These are phyloP conservation scores for Vidua macroura DNA, from an alignment of 2,113 vertebrate species.

Conservation along the genomic window DNA sequence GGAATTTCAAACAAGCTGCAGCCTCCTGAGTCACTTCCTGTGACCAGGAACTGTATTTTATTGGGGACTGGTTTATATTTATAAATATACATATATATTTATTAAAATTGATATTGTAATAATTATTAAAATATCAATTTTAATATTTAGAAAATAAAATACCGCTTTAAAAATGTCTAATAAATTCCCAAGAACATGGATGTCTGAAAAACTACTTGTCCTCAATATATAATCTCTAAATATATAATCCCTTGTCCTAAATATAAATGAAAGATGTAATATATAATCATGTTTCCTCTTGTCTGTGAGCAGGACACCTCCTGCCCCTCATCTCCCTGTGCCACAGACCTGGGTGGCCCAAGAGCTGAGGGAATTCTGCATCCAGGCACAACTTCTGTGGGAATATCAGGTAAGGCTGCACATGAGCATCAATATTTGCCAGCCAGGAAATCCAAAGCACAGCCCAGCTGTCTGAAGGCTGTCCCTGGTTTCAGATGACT, in stretches of 20 bases:
- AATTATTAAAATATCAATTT: too few relatives aligned
- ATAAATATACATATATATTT: not conserved
- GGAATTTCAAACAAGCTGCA: not conserved
- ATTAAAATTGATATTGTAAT: not conserved
- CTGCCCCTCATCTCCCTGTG: not conserved
- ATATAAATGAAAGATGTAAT: not conserved
- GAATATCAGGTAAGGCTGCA: not conserved
- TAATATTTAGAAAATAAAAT: not conserved
- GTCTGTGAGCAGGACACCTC: not conserved
- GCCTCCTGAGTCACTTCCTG: not conserved
- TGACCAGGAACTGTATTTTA: not conserved
- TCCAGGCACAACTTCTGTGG: not conserved
- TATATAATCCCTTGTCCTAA: not conserved
- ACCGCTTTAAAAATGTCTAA: not conserved
- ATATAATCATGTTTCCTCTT: not conserved
- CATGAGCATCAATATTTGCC: fast-evolving
- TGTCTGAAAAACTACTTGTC: not conserved
- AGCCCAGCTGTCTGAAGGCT: not conserved
- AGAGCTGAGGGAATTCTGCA: not conserved
- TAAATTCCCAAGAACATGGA: not conserved
- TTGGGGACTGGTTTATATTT: not conserved
- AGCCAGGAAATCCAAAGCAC: not conserved
- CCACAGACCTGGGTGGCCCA: not conserved
- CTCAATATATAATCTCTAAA: not conserved
- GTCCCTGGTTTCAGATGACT: not conserved